These are phyloP conservation scores for Phalacrocorax pelagicus DNA, from an alignment of 2,113 vertebrate genomes.

Conservation along the genomic window DNA sequence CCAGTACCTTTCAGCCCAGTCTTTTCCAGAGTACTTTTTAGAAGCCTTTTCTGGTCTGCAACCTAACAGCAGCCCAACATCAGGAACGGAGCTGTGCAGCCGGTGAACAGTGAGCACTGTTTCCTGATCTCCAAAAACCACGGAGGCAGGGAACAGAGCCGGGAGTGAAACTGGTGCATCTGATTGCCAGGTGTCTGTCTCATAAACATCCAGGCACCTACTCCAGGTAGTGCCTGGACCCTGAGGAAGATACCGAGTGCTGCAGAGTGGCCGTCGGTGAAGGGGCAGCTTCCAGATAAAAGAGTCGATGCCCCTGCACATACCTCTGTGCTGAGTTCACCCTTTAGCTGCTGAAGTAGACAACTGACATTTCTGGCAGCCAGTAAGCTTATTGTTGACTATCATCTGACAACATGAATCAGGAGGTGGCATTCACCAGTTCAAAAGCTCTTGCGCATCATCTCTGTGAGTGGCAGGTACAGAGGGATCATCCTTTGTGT, in stretches of 20 bases:
- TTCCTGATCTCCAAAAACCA: background rate
- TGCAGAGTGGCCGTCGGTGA: background rate
- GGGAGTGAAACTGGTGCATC: background rate
- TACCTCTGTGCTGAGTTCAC: background rate
- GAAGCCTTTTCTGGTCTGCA: background rate
- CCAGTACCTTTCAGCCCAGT: background rate
- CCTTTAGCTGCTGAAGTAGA: background rate
- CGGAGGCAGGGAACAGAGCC: background rate
- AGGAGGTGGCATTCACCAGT: background rate
- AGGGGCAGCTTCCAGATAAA: background rate
- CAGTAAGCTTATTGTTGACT: background rate
- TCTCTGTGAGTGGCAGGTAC: background rate
- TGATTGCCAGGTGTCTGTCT: background rate
- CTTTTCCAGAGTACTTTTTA: background rate
- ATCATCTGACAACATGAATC: background rate
- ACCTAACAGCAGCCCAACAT: background rate
- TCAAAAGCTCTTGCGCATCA: background rate
- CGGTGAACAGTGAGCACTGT: background rate
- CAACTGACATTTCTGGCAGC: background rate
- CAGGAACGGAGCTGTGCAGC: background rate
- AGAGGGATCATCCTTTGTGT: background rate
- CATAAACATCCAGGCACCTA: background rate
- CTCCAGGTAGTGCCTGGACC: background rate
- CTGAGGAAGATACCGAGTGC: background rate
- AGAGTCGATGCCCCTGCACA: accelerated